Evolutionary conservation across 2,797 vertebrate species (phyloP), one percentile per base, ranked within the genome.

Genomic region (Alfaro cultratus): DNA sequence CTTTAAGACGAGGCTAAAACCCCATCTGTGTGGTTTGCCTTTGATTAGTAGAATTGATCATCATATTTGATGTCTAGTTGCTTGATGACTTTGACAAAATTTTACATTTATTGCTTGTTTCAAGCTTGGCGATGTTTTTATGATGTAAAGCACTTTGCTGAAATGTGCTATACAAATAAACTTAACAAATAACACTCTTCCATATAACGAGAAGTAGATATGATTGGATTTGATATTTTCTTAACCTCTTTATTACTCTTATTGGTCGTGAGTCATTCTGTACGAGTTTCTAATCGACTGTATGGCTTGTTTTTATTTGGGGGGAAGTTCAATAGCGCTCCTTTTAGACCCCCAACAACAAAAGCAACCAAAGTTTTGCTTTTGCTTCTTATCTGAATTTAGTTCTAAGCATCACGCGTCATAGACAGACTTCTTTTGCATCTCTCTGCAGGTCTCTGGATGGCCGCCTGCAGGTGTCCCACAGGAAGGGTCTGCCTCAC

Each of bases 401-500:
- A 13, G 60, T 47, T 39, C 49, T 16, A 72, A 43, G 39, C 0
- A 8, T n/a, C 39, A 18, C n/a, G 47, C 9, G 9, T 23, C 12
- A 3, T 13, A 79, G 26, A 85, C 46, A 16, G 21, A 49, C 18
- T 4, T 49, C 31, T 23, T 31, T 68, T 41, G 53, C 57, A n/a
- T 90, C 9, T 68, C 4, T 82, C 43, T 70, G n/a, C 90, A 99
- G 99, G 83, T 99, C 99, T 36, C 93, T 99, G 88, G 99, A 99
- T 86, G 99, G 99, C 62, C 95, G 99, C 26, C 94, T 99, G 80
- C 99, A 99, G 83, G 99, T 99, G 0, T 99, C 99, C 81, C 99
- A 99, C 91, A 96, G 99, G 51, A 99, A 99, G 72, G 99, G 99
- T 0, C 96, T 99, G 11, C 99, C 99, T 0, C 99, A 99, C 0